These are phyloP conservation scores for Aphodius granarius DNA, from an alignment of 2,888 invertebrate species.

Conservation along the genomic window DNA sequence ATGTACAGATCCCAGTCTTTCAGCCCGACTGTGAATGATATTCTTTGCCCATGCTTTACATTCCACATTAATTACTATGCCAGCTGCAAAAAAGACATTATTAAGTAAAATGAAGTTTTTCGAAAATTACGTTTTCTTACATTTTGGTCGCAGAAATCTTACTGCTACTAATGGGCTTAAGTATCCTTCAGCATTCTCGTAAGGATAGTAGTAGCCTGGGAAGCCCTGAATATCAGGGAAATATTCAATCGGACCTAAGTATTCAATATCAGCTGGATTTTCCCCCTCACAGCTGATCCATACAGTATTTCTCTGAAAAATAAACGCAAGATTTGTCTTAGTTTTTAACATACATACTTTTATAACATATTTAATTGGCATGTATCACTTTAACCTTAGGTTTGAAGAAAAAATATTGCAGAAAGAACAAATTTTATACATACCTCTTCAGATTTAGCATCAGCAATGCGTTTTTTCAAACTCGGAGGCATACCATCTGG, in stretches of 20 bases:
- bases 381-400: slow-evolving; percentile 14
- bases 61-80: slow-evolving; percentile 61
- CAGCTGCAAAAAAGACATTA: slow-evolving; percentile 47
- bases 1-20: slow-evolving; percentile 66
- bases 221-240: slow-evolving; percentile 76
- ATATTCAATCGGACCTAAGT: slow-evolving; percentile 83
- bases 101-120: not conserved
- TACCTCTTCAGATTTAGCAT: slow-evolving; percentile 54
- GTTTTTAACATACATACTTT: slow-evolving; percentile 1
- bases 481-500: slow-evolving; percentile 75
- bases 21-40: slow-evolving; percentile 62
- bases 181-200: slow-evolving; percentile 83
- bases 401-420: slow-evolving; percentile 2
- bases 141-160: slow-evolving; percentile 77
- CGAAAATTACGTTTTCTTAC: slow-evolving; percentile 60
- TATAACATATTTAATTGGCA: no score
- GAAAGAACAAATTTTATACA: no score
- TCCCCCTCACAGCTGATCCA: slow-evolving; percentile 95
- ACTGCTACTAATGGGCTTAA: slow-evolving; percentile 87
- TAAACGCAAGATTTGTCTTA: no score
- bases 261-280: slow-evolving; percentile 89
- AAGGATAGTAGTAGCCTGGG: slow-evolving; percentile 89
- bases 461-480: slow-evolving; percentile 68
- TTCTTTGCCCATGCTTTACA: slow-evolving; percentile 68
- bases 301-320: slow-evolving; percentile 72